Evolutionary conservation across 2,888 invertebrate genomes (phyloP).

Genomic region (Frankliniella intonsa): DNA sequence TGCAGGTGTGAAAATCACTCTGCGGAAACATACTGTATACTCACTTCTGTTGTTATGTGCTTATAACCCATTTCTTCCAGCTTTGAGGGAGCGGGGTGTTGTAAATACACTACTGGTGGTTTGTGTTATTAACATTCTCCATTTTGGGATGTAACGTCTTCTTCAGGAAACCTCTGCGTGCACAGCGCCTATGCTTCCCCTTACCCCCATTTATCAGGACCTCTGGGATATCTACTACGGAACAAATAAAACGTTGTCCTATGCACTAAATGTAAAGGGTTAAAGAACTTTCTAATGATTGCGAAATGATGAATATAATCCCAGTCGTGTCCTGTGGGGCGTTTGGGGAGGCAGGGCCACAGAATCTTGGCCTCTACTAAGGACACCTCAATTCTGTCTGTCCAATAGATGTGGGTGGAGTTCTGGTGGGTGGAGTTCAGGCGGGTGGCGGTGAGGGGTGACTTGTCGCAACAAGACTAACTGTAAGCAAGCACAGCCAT

Average conservation of each 20-base stretch:
- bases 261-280: no score
- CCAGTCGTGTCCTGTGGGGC: background rate
- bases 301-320: background rate
- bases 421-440: constrained; percentile 16
- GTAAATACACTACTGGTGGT: constrained; percentile 8
- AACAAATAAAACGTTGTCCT: no score
- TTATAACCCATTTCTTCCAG: constrained; percentile 20
- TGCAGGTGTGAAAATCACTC: no score
- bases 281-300: no score
- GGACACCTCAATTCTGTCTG: constrained; percentile 16
- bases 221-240: no score
- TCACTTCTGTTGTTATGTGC: constrained; percentile 1
- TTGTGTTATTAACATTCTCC: constrained; percentile 10
- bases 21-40: no score
- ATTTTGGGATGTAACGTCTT: background rate
- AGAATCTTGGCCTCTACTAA: constrained; percentile 13
- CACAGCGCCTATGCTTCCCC: no score
- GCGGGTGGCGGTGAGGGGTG: constrained; percentile 23
- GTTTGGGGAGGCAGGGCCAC: background rate
- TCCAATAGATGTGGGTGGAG: constrained; percentile 24
- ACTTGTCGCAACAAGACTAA: constrained; percentile 18
- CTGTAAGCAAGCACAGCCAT: constrained; percentile 11
- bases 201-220: no score
- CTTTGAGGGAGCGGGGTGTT: background rate
- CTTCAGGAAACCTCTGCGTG: background rate